Percentiles rank a stretch among this genome's conserved stretches.
Conservation (phyloP, 2,113 vertebrate genomes). For the Onychostruthus taczanowskii region DNA sequence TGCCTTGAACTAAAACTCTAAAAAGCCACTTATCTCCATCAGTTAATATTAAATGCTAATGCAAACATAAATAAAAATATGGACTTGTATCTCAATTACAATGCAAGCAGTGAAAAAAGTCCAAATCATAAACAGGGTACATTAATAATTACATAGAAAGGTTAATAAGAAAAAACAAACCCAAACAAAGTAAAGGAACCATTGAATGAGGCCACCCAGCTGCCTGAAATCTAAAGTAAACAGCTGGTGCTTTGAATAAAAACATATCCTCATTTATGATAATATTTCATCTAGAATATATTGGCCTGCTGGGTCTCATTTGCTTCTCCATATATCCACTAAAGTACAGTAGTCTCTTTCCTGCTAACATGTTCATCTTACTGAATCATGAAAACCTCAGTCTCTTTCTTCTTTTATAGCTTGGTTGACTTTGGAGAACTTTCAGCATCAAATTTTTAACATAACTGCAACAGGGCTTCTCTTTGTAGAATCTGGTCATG, state of each 20-base stretch:
- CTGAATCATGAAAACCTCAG: constrained; percentile 1
- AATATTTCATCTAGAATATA: constrained; percentile 34
- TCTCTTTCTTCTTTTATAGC: constrained; percentile 32
- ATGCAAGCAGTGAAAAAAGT: background rate
- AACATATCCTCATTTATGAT: constrained; percentile 59
- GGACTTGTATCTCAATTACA: constrained; percentile 26
- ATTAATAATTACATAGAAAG: constrained; percentile 60
- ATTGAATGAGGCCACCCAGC: constrained; percentile 43
- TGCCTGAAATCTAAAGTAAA: constrained; percentile 25
- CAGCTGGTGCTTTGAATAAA: constrained; percentile 51
- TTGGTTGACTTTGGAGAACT: constrained; percentile 40
- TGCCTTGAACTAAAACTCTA: background rate
- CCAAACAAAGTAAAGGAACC: constrained; percentile 26
- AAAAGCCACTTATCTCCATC: background rate
- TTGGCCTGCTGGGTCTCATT: constrained; percentile 9
- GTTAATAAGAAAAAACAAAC: constrained; percentile 44
- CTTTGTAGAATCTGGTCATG: background rate
- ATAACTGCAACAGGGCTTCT: constrained; percentile 7
- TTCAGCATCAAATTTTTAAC: constrained; percentile 18
- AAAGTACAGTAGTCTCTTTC: constrained; percentile 24
- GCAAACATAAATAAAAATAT: constrained; percentile 5
- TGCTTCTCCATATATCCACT: constrained; percentile 5
- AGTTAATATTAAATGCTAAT: background rate
- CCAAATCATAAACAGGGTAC: constrained; percentile 30
- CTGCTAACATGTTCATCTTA: constrained; percentile 7